A percentile compares a stretch with the other conserved stretches of the same genome.
phyloP scores from a whole-genome alignment of 2,888 invertebrate species.

The Rotaria sp. region DNA sequence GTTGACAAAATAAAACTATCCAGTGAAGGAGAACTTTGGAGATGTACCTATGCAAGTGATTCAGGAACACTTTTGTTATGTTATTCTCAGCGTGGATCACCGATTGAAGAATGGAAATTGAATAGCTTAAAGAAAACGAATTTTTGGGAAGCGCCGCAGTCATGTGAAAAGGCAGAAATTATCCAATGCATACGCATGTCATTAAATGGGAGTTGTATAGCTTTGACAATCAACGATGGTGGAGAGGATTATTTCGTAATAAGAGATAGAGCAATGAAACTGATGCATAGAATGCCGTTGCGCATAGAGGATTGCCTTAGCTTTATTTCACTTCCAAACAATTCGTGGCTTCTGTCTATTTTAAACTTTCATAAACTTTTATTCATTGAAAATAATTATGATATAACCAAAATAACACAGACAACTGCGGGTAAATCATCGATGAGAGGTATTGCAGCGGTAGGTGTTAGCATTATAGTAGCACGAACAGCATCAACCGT shows the following conservation, averaged over 20 bases:
- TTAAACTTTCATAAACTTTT: neutral
- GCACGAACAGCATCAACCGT: neutral
- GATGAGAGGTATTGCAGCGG: neutral
- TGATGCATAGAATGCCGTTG: neutral
- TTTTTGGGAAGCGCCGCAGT: neutral
- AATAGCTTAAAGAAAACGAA: neutral
- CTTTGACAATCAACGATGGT: neutral
- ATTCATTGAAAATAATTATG: neutral
- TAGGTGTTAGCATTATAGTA: neutral
- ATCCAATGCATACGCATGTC: neutral
- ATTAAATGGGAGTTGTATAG: neutral
- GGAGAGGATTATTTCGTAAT: neutral
- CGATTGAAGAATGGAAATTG: neutral
- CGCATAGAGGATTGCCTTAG: neutral
- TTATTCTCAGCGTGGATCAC: neutral
- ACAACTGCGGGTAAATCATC: neutral
- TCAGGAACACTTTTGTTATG: neutral
- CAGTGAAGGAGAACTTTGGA: neutral
- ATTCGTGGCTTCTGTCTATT: neutral
- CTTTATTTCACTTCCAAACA: neutral
- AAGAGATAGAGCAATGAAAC: neutral
- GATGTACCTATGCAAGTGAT: neutral
- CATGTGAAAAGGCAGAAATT: neutral
- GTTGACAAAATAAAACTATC: neutral
- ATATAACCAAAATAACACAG: neutral